These are phyloP conservation scores for Rhagoletis zephyria DNA, from an alignment of 1,140 invertebrate species.

Conservation along the genomic window DNA sequence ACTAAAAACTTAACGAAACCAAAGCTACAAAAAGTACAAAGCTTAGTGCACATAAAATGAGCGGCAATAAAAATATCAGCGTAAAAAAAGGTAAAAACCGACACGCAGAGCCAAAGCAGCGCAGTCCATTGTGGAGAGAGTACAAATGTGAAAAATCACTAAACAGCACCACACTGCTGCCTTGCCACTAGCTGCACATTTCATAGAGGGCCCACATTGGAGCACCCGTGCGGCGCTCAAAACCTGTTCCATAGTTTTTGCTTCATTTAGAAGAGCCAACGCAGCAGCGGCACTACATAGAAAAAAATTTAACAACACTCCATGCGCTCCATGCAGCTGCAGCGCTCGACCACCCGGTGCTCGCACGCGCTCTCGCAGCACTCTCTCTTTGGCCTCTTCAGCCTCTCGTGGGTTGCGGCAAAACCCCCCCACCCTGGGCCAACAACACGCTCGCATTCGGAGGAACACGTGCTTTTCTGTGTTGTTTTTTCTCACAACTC, in stretches of 20 bases:
- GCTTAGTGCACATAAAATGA: not conserved
- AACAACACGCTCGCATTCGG: not conserved
- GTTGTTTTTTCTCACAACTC: conserved; percentile 14
- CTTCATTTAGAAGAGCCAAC: not conserved
- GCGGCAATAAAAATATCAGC: not conserved
- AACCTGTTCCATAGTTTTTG: too few species aligned
- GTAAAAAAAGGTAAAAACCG: not conserved
- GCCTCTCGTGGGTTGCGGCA: not conserved
- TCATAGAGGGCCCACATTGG: too few species aligned
- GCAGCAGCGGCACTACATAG: too few species aligned
- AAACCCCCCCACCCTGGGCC: not conserved
- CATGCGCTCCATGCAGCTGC: not conserved
- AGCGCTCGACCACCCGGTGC: not conserved
- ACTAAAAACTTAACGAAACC: conserved; percentile 37
- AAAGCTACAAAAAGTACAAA: not conserved
- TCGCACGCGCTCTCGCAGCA: not conserved
- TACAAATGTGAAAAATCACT: not conserved
- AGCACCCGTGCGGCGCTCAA: too few species aligned
- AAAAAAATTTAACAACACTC: too few species aligned
- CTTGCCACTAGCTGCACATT: not conserved
- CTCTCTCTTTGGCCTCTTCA: not conserved
- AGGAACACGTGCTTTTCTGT: conserved; percentile 52
- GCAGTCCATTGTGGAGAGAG: not conserved
- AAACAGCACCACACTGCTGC: not conserved
- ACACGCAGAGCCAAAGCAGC: not conserved